Conservation (phyloP, 1,140 invertebrate species). For the Sminthurides bifidus region DNA sequence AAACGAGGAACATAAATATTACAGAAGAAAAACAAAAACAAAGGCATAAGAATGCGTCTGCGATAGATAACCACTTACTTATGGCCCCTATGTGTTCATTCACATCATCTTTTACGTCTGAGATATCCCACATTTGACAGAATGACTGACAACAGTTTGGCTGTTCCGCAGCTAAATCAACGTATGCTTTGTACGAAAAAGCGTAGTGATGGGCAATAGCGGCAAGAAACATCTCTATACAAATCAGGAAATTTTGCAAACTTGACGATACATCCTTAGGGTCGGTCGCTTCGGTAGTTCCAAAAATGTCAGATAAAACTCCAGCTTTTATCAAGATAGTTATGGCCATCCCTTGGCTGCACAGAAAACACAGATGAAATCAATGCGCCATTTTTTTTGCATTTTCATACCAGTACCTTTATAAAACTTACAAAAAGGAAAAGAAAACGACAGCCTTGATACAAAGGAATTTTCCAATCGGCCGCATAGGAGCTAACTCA, state of each 20-base stretch:
- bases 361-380: slow-evolving; percentile 25
- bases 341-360: slow-evolving; percentile 81
- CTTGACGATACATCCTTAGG: slow-evolving; percentile 60
- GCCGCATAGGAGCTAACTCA: slow-evolving; percentile 80
- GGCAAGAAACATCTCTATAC: slow-evolving; percentile 95
- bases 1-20: not conserved
- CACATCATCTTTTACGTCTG: slow-evolving; percentile 81
- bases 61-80: slow-evolving; percentile 40
- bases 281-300: slow-evolving; percentile 47
- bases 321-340: slow-evolving; percentile 68
- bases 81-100: slow-evolving; percentile 83
- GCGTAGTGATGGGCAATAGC: slow-evolving; percentile 89
- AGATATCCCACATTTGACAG: slow-evolving; percentile 83
- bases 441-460: slow-evolving; percentile 97
- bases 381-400: not conserved
- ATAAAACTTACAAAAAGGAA: slow-evolving; percentile 82
- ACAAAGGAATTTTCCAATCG: slow-evolving; percentile 91
- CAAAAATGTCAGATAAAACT: slow-evolving; percentile 58
- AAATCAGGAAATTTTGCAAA: slow-evolving; percentile 85
- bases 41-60: not conserved
- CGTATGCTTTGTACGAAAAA: slow-evolving; percentile 80
- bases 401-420: not conserved
- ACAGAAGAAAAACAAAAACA: not conserved
- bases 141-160: slow-evolving; percentile 50
- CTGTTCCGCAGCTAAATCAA: slow-evolving; percentile 43